Conservation (phyloP, 2,797 vertebrate genomes). For the Cyprinodon diabolis region DNA sequence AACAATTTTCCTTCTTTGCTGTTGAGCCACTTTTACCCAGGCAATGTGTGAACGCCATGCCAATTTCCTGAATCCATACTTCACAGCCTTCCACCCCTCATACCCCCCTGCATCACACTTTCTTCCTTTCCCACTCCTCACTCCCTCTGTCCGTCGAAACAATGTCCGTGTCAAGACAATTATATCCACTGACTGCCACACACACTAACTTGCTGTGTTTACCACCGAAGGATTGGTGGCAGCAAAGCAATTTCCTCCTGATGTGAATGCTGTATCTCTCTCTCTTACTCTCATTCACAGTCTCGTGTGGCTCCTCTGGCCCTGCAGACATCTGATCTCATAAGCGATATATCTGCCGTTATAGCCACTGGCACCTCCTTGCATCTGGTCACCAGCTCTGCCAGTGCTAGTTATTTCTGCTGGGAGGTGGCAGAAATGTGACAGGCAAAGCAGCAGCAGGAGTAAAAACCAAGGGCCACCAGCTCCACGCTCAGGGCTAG, state of each 20-base stretch:
- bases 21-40: constrained; percentile 80
- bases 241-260: constrained; percentile 81
- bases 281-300: constrained; percentile 59
- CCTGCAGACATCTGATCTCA: constrained; percentile 82
- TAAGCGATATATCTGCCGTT: constrained; percentile 83
- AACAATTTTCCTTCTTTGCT: constrained; percentile 80
- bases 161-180: constrained; percentile 82
- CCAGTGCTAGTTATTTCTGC: constrained; percentile 79
- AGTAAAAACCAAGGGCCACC: constrained; percentile 43
- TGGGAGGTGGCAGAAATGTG: constrained; percentile 67
- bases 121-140: constrained; percentile 65
- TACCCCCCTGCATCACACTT: constrained; percentile 26
- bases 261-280: constrained; percentile 68
- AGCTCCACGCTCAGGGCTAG: constrained; percentile 46
- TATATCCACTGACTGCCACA: constrained; percentile 75
- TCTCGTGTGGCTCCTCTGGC: constrained; percentile 71
- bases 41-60: constrained; percentile 79
- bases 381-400: constrained; percentile 78
- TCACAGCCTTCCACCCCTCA: constrained; percentile 59
- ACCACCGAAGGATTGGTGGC: constrained; percentile 78
- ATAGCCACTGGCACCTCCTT: constrained; percentile 77
- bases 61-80: constrained; percentile 84
- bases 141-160: constrained; percentile 77
- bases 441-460: constrained; percentile 65
- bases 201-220: constrained; percentile 78